Conservation (phyloP, 2,113 vertebrate genomes). For the human (Homo sapiens) region DNA sequence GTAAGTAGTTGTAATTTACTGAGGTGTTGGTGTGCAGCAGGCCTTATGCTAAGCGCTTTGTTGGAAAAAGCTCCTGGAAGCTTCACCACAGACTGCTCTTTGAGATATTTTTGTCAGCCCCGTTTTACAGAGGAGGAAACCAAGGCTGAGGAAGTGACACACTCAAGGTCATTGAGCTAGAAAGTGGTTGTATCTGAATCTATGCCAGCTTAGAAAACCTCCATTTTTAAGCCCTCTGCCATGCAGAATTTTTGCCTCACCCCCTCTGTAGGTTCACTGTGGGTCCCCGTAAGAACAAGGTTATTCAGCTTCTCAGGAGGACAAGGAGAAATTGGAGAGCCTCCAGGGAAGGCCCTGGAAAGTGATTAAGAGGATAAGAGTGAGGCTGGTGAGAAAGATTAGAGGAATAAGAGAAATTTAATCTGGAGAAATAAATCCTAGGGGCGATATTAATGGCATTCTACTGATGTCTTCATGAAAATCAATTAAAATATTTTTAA, state of each 20-base stretch:
- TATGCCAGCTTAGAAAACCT: neutral
- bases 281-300: neutral
- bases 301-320: neutral
- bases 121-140: neutral
- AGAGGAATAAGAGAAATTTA: conserved; percentile 40
- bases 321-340: conserved; percentile 2
- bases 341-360: conserved; percentile 23
- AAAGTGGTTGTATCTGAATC: neutral
- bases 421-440: conserved; percentile 47
- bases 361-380: conserved; percentile 34
- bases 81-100: neutral
- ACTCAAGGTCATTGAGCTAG: neutral
- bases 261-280: neutral
- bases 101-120: neutral
- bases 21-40: neutral
- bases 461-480: conserved; percentile 33
- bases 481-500: conserved; percentile 49
- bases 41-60: neutral
- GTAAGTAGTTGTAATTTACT: neutral
- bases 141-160: neutral
- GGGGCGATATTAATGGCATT: neutral
- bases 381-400: neutral
- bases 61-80: neutral
- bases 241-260: neutral
- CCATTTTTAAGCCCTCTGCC: neutral